phyloP scores from a whole-genome alignment of 2,797 vertebrate genomes.

The Alcedo atthis region DNA sequence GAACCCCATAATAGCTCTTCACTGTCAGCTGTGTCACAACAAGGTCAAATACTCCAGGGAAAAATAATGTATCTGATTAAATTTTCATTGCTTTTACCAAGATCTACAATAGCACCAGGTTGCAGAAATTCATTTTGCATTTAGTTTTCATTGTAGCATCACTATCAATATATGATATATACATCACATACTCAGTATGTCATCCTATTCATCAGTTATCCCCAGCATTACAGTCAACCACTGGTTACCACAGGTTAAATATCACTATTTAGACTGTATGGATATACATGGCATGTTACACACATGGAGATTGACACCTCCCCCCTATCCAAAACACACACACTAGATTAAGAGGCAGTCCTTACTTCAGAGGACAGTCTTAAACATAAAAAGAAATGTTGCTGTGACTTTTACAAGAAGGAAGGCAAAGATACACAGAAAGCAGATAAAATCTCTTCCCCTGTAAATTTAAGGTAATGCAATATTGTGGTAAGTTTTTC shows the following conservation, averaged over 20 bases:
- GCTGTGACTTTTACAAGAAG: not conserved
- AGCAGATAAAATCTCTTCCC: not conserved
- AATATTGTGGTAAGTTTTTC: not conserved
- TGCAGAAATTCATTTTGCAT: constrained; percentile 46
- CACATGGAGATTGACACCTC: not conserved
- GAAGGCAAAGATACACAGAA: not conserved
- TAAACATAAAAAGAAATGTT: not conserved
- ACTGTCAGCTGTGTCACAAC: constrained; percentile 77
- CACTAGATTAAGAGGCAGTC: not conserved
- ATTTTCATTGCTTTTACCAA: constrained; percentile 70
- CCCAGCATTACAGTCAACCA: not conserved
- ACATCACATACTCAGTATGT: not conserved
- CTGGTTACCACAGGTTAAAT: constrained; percentile 1
- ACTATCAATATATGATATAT: not conserved
- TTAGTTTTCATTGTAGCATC: constrained; percentile 3
- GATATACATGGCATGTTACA: not conserved
- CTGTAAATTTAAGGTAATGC: not conserved
- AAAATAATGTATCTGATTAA: constrained; percentile 73
- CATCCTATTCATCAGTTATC: not conserved
- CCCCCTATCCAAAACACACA: not conserved
- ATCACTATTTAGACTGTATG: not conserved
- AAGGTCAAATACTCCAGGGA: constrained; percentile 80
- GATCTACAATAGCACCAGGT: constrained; percentile 51
- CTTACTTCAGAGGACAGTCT: not conserved
- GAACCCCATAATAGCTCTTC: constrained; percentile 62